These are phyloP conservation scores for Limnephilus lunatus DNA, from an alignment of 2,888 invertebrate genomes.

Conservation along the genomic window DNA sequence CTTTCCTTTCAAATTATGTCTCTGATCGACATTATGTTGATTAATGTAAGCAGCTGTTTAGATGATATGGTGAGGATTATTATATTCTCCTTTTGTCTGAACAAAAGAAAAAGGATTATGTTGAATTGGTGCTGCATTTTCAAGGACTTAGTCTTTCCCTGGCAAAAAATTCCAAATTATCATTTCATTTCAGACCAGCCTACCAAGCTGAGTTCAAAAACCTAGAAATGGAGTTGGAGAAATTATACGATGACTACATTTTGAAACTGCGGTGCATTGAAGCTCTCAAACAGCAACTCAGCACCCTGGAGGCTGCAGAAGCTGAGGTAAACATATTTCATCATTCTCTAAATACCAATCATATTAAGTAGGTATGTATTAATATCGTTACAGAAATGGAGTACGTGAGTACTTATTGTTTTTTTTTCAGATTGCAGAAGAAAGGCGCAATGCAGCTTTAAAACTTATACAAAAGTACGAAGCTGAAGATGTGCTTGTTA, in stretches of 20 bases:
- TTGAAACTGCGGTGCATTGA: slow-evolving; percentile 91
- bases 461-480: slow-evolving; percentile 78
- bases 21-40: too few relatives aligned
- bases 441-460: slow-evolving; percentile 80
- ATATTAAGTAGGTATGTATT: background rate
- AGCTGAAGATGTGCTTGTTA: slow-evolving; percentile 76
- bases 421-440: slow-evolving; percentile 80
- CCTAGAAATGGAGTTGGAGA: slow-evolving; percentile 89
- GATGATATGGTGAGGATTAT: too few relatives aligned
- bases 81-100: too few relatives aligned
- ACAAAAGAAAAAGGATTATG: too few relatives aligned
- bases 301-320: slow-evolving; percentile 87
- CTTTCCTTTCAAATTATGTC: too few relatives aligned
- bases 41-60: too few relatives aligned
- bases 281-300: slow-evolving; percentile 91
- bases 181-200: slow-evolving; percentile 83
- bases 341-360: background rate
- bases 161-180: background rate
- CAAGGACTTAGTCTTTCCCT: background rate
- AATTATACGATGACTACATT: slow-evolving; percentile 92
- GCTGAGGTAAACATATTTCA: slow-evolving; percentile 75
- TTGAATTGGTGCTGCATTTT: background rate
- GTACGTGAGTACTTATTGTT: background rate
- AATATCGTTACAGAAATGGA: background rate
- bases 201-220: slow-evolving; percentile 97